Percentiles rank a stretch among this genome's conserved stretches.
phyloP scores from a whole-genome alignment of 2,888 invertebrate species.

The Podabrus alpinus region DNA sequence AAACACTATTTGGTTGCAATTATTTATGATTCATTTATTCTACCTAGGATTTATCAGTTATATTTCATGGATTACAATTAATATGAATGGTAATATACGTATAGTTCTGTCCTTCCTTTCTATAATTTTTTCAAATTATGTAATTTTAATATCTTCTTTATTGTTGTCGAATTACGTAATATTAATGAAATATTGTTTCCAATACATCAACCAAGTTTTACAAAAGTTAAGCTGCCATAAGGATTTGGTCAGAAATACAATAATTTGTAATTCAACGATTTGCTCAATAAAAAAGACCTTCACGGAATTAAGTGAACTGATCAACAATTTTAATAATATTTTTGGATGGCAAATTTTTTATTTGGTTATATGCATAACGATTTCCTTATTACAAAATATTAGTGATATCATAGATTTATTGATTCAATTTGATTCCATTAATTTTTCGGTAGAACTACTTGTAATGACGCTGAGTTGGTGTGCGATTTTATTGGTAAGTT shows the following conservation, averaged over 20 bases:
- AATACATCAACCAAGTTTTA: neutral
- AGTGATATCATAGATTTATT: neutral
- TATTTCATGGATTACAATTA: neutral
- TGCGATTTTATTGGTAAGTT: neutral
- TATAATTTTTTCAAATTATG: too few species aligned
- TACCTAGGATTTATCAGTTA: neutral
- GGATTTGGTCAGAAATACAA: neutral
- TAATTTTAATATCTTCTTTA: neutral
- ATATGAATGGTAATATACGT: accelerated
- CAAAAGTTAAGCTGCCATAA: neutral
- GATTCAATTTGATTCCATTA: neutral
- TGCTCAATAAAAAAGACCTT: neutral
- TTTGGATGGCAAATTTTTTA: neutral
- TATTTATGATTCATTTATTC: neutral
- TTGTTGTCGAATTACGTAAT: neutral
- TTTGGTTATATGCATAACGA: neutral
- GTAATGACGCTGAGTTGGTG: neutral
- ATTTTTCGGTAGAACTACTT: too few species aligned
- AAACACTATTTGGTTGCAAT: neutral
- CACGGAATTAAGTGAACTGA: neutral
- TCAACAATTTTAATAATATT: neutral
- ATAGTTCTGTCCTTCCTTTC: too few species aligned
- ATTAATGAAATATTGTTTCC: neutral
- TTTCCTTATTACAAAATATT: neutral
- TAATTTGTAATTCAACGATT: neutral